These are phyloP conservation scores for Spicauda simplicius DNA, from an alignment of 2,888 invertebrate species.

Conservation along the genomic window DNA sequence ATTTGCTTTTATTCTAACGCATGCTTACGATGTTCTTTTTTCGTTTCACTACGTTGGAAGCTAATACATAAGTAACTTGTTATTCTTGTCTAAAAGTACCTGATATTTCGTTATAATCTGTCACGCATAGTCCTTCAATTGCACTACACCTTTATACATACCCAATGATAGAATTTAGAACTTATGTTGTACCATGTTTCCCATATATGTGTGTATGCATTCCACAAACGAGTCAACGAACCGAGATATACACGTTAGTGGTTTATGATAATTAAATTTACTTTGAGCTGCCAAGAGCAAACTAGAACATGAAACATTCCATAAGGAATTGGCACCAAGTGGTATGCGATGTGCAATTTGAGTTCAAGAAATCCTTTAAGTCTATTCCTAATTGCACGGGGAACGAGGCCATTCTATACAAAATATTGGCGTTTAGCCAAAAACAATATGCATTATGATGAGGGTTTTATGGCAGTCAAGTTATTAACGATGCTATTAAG, in stretches of 20 bases:
- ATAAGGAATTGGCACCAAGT: conserved; percentile 26
- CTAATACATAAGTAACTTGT: neutral
- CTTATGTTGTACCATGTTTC: neutral
- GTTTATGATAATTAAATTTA: conserved; percentile 7
- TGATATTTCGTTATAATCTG: too few species aligned
- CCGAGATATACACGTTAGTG: neutral
- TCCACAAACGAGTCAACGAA: conserved; percentile 2
- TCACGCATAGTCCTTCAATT: too few species aligned
- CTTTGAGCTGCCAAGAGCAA: conserved; percentile 10
- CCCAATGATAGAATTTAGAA: neutral
- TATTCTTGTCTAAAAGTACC: neutral
- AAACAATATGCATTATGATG: conserved; percentile 11
- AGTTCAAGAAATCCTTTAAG: conserved; percentile 8
- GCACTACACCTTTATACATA: too few species aligned
- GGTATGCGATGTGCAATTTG: conserved; percentile 8
- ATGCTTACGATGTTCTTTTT: neutral
- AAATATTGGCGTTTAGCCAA: conserved; percentile 26
- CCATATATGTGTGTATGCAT: neutral
- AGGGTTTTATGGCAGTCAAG: conserved; percentile 8
- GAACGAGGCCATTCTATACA: conserved; percentile 17
- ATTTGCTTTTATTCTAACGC: neutral
- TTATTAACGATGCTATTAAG: conserved; percentile 9
- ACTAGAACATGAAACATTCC: conserved; percentile 16
- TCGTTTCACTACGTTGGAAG: neutral
- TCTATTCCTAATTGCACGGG: conserved; percentile 9